phyloP scores from a whole-genome alignment of 2,888 invertebrate genomes.

The Polietes domitor region DNA sequence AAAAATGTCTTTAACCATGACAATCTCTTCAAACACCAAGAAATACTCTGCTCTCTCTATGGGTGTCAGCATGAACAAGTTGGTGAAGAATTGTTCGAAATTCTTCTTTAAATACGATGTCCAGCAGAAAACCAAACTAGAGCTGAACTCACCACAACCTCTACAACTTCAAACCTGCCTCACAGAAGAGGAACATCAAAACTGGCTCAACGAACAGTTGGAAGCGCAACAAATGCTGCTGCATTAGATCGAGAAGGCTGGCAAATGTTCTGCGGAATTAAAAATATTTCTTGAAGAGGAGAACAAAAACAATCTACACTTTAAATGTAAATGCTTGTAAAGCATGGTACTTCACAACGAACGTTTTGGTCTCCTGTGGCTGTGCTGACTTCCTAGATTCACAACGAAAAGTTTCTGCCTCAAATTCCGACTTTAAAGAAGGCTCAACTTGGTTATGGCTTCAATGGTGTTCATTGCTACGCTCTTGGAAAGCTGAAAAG shows the following conservation, averaged over 20 bases:
- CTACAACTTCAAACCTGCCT: slow-evolving; percentile 42
- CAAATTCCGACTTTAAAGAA: slow-evolving; percentile 36
- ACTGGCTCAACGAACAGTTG: slow-evolving; percentile 72
- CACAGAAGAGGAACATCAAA: slow-evolving; percentile 73
- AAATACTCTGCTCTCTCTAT: neutral
- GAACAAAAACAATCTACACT: slow-evolving; percentile 44
- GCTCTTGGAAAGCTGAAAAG: slow-evolving; percentile 10
- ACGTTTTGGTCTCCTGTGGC: slow-evolving; percentile 25
- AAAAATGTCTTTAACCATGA: slow-evolving; percentile 35
- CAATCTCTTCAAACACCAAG: slow-evolving; percentile 4
- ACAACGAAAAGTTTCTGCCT: slow-evolving; percentile 13
- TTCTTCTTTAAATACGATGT: slow-evolving; percentile 69
- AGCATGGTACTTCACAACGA: too few species aligned
- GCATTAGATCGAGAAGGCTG: neutral
- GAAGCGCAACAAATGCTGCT: slow-evolving; percentile 53
- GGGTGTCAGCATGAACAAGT: slow-evolving; percentile 64
- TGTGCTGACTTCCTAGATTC: neutral
- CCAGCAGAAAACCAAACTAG: slow-evolving; percentile 18
- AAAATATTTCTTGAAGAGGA: slow-evolving; percentile 1
- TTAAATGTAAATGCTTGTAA: slow-evolving; percentile 30
- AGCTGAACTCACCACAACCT: too few species aligned
- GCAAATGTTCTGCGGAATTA: slow-evolving; percentile 32
- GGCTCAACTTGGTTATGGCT: slow-evolving; percentile 8
- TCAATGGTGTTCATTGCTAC: neutral
- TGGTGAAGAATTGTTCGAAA: slow-evolving; percentile 70